Conservation (phyloP, 2,113 vertebrate genomes). For the Recurvirostra avosetta region DNA sequence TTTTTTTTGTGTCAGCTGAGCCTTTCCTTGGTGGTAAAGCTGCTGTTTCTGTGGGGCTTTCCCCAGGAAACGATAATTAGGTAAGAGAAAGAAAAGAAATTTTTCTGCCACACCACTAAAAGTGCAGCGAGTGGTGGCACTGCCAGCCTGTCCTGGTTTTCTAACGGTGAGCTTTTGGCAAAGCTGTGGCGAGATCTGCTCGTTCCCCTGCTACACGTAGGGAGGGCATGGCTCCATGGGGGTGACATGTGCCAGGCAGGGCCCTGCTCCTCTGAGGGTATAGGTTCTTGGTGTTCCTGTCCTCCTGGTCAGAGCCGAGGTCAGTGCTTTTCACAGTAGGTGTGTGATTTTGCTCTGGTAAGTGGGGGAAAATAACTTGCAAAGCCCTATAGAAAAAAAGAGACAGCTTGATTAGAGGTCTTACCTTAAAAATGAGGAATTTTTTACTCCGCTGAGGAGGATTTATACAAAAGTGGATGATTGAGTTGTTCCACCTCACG, state of each 20-base stretch:
- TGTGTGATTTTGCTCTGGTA: not conserved
- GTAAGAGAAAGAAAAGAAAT: not conserved
- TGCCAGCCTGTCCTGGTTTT: fast-evolving
- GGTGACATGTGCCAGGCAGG: not conserved
- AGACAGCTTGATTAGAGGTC: not conserved
- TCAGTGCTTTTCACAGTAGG: not conserved
- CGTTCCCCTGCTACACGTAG: fast-evolving
- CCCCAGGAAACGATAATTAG: not conserved
- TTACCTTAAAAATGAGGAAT: not conserved
- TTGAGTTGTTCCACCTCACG: fast-evolving
- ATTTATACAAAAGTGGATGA: not conserved
- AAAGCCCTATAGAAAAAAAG: not conserved
- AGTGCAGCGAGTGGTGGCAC: not conserved
- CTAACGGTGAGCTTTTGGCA: not conserved
- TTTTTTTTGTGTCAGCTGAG: not conserved
- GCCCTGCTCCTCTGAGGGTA: not conserved
- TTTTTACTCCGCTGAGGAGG: not conserved
- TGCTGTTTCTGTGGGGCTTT: not conserved
- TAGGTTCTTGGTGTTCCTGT: not conserved
- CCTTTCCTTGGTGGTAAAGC: not conserved
- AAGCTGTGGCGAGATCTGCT: not conserved
- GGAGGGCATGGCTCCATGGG: fast-evolving
- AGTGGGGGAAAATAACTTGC: not conserved
- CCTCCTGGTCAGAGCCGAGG: not conserved
- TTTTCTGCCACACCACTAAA: not conserved